These are phyloP conservation scores for Eupithecia pulchellata DNA, from an alignment of 2,888 invertebrate species.

Conservation along the genomic window DNA sequence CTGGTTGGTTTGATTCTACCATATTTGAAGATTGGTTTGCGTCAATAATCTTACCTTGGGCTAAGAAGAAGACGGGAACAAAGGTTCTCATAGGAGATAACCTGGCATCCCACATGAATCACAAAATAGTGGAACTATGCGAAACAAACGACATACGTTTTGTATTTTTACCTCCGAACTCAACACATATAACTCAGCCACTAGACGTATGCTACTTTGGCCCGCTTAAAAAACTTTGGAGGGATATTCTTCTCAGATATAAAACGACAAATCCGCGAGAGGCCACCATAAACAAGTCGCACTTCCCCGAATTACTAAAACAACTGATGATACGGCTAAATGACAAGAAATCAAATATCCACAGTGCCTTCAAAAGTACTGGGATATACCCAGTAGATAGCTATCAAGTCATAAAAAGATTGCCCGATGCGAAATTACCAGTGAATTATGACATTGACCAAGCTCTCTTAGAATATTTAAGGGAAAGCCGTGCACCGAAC, in stretches of 20 bases:
- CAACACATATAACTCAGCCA: conserved; percentile 42
- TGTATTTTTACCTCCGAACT: conserved; percentile 52
- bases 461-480: conserved; percentile 29
- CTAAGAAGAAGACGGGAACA: conserved; percentile 45
- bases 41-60: conserved; percentile 38
- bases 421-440: conserved; percentile 13
- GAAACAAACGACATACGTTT: conserved; percentile 51
- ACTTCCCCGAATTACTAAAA: conserved; percentile 21
- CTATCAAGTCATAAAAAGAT: conserved; percentile 13
- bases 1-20: conserved; percentile 45
- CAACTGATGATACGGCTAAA: conserved; percentile 8
- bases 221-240: conserved; percentile 49
- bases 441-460: conserved; percentile 9
- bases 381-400: conserved; percentile 18
- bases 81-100: conserved; percentile 31
- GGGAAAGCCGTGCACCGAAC: conserved; percentile 32
- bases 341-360: conserved; percentile 11
- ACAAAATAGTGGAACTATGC: conserved; percentile 47
- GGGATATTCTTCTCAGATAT: conserved; percentile 9
- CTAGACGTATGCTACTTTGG: conserved; percentile 41
- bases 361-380: conserved; percentile 19
- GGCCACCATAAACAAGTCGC: neutral
- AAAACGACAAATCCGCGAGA: conserved; percentile 17
- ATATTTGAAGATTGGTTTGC: conserved; percentile 44
- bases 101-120: conserved; percentile 41